phyloP scores from a whole-genome alignment of 2,888 invertebrate genomes.

The Pardosa pseudoannulata region DNA sequence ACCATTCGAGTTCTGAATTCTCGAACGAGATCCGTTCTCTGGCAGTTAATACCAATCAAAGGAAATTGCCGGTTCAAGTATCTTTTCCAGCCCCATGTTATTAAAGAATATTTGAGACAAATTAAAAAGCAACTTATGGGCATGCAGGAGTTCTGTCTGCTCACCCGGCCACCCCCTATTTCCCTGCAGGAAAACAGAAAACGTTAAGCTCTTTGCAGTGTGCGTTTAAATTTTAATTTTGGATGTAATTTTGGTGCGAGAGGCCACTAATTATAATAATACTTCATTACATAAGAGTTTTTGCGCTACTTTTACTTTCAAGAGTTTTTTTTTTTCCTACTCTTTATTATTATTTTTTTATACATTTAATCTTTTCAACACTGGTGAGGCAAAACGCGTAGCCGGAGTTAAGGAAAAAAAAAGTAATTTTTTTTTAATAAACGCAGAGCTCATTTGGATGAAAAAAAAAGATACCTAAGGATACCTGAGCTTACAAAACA shows the following conservation, averaged over 20 bases:
- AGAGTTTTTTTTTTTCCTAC: constrained; percentile 26
- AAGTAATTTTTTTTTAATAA: constrained; percentile 52
- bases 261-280: constrained; percentile 70
- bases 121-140: neutral
- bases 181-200: too few species aligned
- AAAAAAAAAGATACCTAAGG: constrained; percentile 34
- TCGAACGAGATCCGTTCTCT: neutral
- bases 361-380: constrained; percentile 11
- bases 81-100: too few species aligned
- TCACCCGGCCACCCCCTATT: too few species aligned
- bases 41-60: neutral
- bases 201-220: constrained; percentile 35
- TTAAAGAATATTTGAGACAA: neutral
- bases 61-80: neutral
- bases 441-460: constrained; percentile 54
- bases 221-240: constrained; percentile 69
- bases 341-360: constrained; percentile 22
- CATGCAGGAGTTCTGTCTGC: neutral
- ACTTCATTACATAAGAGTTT: constrained; percentile 62
- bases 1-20: too few species aligned
- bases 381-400: constrained; percentile 18
- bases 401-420: constrained; percentile 17
- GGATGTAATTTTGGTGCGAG: constrained; percentile 48
- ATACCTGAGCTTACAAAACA: constrained; percentile 66
- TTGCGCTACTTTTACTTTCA: too few species aligned